Base-by-base conservation (phyloP, 2,797 vertebrate species). In the Apogon hyalosoma region DNA sequence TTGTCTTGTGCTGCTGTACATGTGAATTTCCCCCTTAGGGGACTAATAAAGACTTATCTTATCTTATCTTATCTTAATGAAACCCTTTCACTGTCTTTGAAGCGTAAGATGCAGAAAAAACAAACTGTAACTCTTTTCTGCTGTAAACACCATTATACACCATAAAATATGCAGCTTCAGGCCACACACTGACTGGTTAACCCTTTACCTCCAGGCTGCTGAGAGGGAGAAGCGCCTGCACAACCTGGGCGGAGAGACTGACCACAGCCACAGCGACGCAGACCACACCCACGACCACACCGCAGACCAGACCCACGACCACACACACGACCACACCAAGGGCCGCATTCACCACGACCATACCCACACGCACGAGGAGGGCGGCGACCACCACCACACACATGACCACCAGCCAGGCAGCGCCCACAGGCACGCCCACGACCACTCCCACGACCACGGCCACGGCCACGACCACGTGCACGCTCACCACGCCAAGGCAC, bases 191-290 rank as follows among this genome's bases (percentile, higher is more conserved):
- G 2, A 21, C 4, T 18, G 1, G 19, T 43, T 49, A 9, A 13
- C 13, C 41, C 7, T 57, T 1, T 43, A 28, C 57, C 50, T 76
- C 14, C 69, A 95, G 94, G 74, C 68, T 5, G 81, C 87, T 4
- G 77, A 87, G 1, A 88, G 77, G 40, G 87, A 95, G 77, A 91
- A 93, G 86, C 75, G 38, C 19, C 46, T 57, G 3, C 93, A 95
- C 68, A 54, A 87, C 21, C 47, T 86, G 38, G 91, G 74, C 2
- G 82, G 21, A 14, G 82, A 84, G 54, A 77, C 62, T 0, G 90
- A 91, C 84, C 94, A 95, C 88, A 76, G 65, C 70, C 94, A 94
- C 73, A 76, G 6, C 1, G 74, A 84, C 52, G 63, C 64, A 2
- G 57, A 78, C 0, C 77, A 85, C 33, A 8, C 1, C 5, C 39